A percentile compares a stretch with the other conserved stretches of the same genome.
Conservation (phyloP, 1,140 invertebrate genomes). For the Eufriesea mexicana region DNA sequence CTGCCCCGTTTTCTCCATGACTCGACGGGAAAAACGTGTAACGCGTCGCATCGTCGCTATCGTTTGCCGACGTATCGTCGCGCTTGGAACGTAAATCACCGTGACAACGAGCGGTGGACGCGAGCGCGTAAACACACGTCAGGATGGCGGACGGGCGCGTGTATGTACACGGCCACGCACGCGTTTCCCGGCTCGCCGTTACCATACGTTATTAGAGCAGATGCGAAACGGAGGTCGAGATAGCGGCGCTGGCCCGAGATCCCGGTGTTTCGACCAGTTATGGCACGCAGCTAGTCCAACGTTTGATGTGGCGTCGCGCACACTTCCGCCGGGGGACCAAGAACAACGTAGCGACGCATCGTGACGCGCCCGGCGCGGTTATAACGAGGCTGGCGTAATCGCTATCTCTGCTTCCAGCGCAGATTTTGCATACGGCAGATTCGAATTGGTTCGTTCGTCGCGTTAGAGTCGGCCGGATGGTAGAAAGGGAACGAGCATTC, state of each 20-base stretch:
- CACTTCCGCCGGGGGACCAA: slow-evolving; percentile 38
- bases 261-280: slow-evolving; percentile 53
- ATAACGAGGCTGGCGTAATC: slow-evolving; percentile 51
- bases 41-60: slow-evolving; percentile 8
- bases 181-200: slow-evolving; percentile 55
- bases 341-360: slow-evolving; percentile 42
- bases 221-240: slow-evolving; percentile 71
- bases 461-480: neutral
- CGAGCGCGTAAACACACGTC: slow-evolving; percentile 42
- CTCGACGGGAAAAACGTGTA: slow-evolving; percentile 8
- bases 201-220: slow-evolving; percentile 68
- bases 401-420: neutral
- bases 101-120: slow-evolving; percentile 25
- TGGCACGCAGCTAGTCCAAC: slow-evolving; percentile 27
- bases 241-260: slow-evolving; percentile 64
- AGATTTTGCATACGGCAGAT: slow-evolving; percentile 10
- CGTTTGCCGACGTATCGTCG: slow-evolving; percentile 43
- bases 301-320: slow-evolving; percentile 54
- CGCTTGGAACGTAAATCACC: slow-evolving; percentile 52
- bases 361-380: neutral
- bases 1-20: neutral
- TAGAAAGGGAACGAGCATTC: neutral
- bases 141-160: neutral
- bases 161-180: neutral
- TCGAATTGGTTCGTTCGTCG: neutral